These are phyloP conservation scores for Pristis pectinata DNA, from an alignment of 2,797 vertebrate species.

Conservation along the genomic window DNA sequence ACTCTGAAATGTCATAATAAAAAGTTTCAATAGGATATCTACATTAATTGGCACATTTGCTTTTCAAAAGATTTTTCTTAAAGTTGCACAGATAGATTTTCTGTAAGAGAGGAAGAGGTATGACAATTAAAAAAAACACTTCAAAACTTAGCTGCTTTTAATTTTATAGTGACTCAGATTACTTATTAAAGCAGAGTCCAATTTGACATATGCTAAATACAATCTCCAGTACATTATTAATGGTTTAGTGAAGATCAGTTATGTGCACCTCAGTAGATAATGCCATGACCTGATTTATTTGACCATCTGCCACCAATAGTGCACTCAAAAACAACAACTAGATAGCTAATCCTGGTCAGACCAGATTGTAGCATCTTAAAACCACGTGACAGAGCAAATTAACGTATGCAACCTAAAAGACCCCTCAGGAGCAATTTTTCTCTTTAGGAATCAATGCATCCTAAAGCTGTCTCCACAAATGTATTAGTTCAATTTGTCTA, in stretches of 20 bases:
- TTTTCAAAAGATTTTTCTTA: background rate
- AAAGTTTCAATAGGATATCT: background rate
- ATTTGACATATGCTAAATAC: background rate
- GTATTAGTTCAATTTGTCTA: background rate
- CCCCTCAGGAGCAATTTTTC: background rate
- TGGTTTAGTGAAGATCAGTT: slow-evolving; percentile 23
- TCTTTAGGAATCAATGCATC: background rate
- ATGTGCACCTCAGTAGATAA: background rate
- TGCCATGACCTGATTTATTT: slow-evolving; percentile 19
- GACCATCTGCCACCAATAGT: slow-evolving; percentile 19
- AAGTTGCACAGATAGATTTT: background rate
- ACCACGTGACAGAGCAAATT: background rate
- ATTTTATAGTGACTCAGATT: background rate
- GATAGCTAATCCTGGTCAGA: slow-evolving; percentile 2
- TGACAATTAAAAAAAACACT: background rate
- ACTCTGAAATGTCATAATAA: background rate
- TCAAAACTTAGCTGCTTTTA: background rate
- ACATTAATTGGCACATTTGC: too few species aligned
- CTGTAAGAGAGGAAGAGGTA: background rate
- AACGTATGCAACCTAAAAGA: background rate
- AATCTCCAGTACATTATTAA: background rate
- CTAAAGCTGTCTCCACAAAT: background rate
- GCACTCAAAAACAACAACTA: slow-evolving; percentile 13
- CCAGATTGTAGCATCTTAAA: slow-evolving; percentile 17
- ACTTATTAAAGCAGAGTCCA: background rate